Evolutionary conservation across 2,888 invertebrate genomes (phyloP).

Genomic region (Drepana falcataria): DNA sequence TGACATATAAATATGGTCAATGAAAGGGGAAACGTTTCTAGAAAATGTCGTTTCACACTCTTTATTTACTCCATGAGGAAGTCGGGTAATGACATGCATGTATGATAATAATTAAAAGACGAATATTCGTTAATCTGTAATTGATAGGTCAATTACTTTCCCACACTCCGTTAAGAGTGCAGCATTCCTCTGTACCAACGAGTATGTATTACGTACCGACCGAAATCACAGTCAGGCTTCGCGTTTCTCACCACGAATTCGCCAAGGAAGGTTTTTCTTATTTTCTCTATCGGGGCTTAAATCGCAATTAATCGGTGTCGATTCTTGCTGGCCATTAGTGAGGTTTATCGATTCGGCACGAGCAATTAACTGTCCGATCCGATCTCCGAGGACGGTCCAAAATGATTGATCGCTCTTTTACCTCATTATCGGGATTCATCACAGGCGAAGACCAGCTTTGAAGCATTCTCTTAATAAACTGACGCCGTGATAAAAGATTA

Average conservation of each 20-base stretch:
- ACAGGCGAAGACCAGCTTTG: conserved; percentile 17
- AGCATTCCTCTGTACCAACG: conserved; percentile 16
- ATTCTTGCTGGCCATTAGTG: conserved; percentile 56
- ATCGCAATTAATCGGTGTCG: conserved; percentile 49
- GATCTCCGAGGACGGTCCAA: conserved; percentile 34
- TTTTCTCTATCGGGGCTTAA: conserved; percentile 28
- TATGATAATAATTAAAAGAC: too few relatives aligned
- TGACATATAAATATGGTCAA: too few relatives aligned
- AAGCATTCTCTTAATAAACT: conserved; percentile 25
- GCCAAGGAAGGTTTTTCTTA: conserved; percentile 9
- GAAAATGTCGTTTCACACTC: too few relatives aligned
- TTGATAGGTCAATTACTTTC: too few relatives aligned
- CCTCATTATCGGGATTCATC: conserved; percentile 40
- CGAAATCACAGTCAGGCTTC: conserved; percentile 19
- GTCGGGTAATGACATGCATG: too few relatives aligned
- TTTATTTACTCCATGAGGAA: too few relatives aligned
- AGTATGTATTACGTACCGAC: conserved; percentile 9
- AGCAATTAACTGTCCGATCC: conserved; percentile 58
- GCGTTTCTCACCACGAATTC: conserved; percentile 22
- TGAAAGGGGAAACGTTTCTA: too few relatives aligned
- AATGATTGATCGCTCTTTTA: conserved; percentile 69
- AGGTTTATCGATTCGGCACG: conserved; percentile 51
- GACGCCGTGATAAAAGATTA: not conserved
- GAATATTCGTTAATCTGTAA: too few relatives aligned
- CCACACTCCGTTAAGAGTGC: not conserved